Percentiles rank a stretch among this genome's conserved stretches.
Evolutionary conservation across 2,888 invertebrate genomes (phyloP).

Genomic region (Perizoma flavofasciatum): DNA sequence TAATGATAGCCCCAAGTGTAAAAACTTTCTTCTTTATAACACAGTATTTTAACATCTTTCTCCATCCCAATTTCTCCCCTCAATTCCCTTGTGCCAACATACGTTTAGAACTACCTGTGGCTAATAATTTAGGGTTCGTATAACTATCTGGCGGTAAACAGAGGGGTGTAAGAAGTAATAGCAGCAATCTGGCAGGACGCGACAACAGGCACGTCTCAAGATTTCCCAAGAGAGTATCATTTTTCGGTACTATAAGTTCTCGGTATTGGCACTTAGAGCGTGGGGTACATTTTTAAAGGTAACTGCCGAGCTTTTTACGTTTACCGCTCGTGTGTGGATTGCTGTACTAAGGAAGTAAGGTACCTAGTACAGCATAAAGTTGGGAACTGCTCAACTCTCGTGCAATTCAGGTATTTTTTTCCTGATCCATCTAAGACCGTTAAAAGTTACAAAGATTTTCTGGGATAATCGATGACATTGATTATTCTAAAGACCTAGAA

Average conservation of each 20-base stretch:
- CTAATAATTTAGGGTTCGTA: slow-evolving; percentile 73
- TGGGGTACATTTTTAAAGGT: slow-evolving; percentile 19
- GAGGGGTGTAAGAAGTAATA: slow-evolving; percentile 74
- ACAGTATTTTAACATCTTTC: slow-evolving; percentile 33
- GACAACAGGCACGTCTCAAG: slow-evolving; percentile 62
- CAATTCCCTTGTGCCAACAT: slow-evolving; percentile 31
- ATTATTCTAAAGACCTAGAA: too few relatives aligned
- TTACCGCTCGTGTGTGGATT: not conserved
- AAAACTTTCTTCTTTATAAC: slow-evolving; percentile 32
- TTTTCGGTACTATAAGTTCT: slow-evolving; percentile 51
- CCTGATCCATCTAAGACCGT: too few relatives aligned
- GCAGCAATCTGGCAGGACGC: slow-evolving; percentile 73
- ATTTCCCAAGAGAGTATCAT: slow-evolving; percentile 73
- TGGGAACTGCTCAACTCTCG: too few relatives aligned
- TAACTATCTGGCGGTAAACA: slow-evolving; percentile 75
- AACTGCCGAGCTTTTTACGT: not conserved
- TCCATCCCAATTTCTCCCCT: slow-evolving; percentile 49
- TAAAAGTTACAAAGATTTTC: too few relatives aligned
- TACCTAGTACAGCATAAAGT: too few relatives aligned
- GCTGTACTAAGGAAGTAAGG: too few relatives aligned
- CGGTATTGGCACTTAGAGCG: slow-evolving; percentile 37
- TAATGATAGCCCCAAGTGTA: slow-evolving; percentile 13
- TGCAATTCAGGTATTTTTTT: too few relatives aligned
- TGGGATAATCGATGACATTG: too few relatives aligned
- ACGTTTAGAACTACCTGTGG: slow-evolving; percentile 45